Evolutionary conservation across 92 coral and sea anemone genomes (phyloP).

Genomic region (Meandrina meandrites): DNA sequence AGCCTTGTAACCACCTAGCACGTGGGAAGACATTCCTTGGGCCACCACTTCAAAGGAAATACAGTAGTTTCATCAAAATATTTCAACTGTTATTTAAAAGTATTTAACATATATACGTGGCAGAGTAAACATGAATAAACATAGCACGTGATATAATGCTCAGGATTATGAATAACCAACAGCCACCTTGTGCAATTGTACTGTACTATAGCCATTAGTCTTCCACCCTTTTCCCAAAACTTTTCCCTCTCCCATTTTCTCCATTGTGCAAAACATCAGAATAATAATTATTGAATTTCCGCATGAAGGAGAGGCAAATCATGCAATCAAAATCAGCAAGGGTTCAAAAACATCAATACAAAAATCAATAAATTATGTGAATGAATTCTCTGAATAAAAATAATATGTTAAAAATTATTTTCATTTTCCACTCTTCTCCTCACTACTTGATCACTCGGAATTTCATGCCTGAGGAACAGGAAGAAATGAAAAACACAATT

Average conservation of each 20-base stretch:
- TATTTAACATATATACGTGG: no score
- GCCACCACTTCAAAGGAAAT: no score
- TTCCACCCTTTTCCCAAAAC: neutral
- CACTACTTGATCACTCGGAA: neutral
- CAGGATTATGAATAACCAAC: neutral
- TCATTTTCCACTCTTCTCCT: constrained; percentile 12
- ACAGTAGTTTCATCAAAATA: no score
- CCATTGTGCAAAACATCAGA: no score
- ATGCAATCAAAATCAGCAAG: neutral
- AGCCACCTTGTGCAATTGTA: neutral
- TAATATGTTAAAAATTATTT: neutral
- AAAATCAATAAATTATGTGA: constrained; percentile 10
- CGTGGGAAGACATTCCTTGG: no score
- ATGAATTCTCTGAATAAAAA: constrained; percentile 22
- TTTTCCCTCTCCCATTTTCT: no score
- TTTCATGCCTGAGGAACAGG: constrained; percentile 22
- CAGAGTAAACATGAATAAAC: neutral
- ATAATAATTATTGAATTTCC: no score
- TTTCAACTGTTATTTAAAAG: no score
- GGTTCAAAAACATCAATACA: neutral
- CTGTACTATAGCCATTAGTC: neutral
- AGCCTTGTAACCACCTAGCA: no score
- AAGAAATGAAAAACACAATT: constrained; percentile 5
- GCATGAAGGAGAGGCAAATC: neutral
- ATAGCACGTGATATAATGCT: neutral